Conservation (phyloP, 2,797 vertebrate genomes). For the Psittacula echo region DNA sequence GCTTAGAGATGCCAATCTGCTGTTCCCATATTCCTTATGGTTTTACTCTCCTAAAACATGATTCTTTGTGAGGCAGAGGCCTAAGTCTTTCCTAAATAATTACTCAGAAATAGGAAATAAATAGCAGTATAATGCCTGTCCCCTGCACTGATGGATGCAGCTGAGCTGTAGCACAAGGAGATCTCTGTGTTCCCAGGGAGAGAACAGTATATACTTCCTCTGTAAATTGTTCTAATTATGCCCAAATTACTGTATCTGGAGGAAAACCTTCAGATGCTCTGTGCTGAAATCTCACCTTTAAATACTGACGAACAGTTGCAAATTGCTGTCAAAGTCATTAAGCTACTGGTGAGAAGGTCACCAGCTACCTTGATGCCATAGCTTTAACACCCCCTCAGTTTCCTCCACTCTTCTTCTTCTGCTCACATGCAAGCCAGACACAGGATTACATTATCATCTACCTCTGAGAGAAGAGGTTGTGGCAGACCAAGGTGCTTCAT, state of each 20-base stretch:
- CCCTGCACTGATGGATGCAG: neutral
- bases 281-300: neutral
- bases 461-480: neutral
- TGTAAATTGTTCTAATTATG: constrained; percentile 35
- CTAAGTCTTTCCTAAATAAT: neutral
- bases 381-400: neutral
- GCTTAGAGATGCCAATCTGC: neutral
- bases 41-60: neutral
- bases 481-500: neutral
- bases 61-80: neutral
- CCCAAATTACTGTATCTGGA: constrained; percentile 31
- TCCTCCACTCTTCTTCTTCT: neutral
- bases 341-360: neutral
- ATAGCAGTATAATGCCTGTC: neutral
- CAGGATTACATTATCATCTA: neutral
- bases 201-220: neutral
- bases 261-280: constrained; percentile 26
- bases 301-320: neutral
- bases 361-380: neutral
- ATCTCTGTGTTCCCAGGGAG: neutral
- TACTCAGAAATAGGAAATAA: neutral
- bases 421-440: neutral
- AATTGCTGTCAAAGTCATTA: constrained; percentile 14
- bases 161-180: neutral
- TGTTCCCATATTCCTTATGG: neutral